These are phyloP conservation scores for Sebastes aleutianus DNA, from an alignment of 2,797 vertebrate genomes.

Conservation along the genomic window DNA sequence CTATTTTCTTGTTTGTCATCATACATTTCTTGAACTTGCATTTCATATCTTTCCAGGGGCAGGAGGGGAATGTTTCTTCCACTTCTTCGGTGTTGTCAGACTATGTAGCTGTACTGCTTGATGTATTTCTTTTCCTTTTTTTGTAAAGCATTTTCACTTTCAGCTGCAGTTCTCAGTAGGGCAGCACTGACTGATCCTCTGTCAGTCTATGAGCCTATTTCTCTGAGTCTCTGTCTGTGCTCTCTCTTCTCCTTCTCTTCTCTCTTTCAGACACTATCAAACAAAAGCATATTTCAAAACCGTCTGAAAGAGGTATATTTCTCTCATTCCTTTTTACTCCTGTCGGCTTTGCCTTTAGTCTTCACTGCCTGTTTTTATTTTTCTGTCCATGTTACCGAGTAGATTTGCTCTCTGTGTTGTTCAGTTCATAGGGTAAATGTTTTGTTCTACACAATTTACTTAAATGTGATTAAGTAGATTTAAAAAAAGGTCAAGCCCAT, in stretches of 20 bases:
- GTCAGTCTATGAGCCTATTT: slow-evolving; percentile 53
- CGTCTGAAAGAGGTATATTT: slow-evolving; percentile 97
- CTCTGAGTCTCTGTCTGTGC: slow-evolving; percentile 76
- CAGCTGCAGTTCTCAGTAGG: slow-evolving; percentile 32
- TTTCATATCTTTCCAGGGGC: slow-evolving; percentile 12
- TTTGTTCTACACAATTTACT: slow-evolving; percentile 3
- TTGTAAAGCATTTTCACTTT: slow-evolving; percentile 54
- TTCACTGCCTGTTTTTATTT: slow-evolving; percentile 68
- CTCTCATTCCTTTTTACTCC: slow-evolving; percentile 75
- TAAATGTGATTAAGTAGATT: slow-evolving; percentile 4
- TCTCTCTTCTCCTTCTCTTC: slow-evolving; percentile 70
- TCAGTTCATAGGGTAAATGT: slow-evolving; percentile 14
- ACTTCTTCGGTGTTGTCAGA: slow-evolving; percentile 33
- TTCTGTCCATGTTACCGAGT: slow-evolving; percentile 19
- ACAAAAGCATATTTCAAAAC: slow-evolving; percentile 99
- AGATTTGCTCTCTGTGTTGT: slow-evolving; percentile 22
- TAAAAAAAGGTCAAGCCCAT: not conserved
- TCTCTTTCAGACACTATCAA: slow-evolving; percentile 99
- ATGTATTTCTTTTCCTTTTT: slow-evolving; percentile 39
- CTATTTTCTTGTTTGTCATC: not conserved
- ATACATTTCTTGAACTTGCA: slow-evolving; percentile 24
- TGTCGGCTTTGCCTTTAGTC: slow-evolving; percentile 69
- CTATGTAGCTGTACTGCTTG: slow-evolving; percentile 47
- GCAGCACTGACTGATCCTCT: slow-evolving; percentile 57
- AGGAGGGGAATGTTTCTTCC: not conserved